Base-by-base conservation (phyloP, 2,113 vertebrate genomes). In the Peromyscus leucopus region DNA sequence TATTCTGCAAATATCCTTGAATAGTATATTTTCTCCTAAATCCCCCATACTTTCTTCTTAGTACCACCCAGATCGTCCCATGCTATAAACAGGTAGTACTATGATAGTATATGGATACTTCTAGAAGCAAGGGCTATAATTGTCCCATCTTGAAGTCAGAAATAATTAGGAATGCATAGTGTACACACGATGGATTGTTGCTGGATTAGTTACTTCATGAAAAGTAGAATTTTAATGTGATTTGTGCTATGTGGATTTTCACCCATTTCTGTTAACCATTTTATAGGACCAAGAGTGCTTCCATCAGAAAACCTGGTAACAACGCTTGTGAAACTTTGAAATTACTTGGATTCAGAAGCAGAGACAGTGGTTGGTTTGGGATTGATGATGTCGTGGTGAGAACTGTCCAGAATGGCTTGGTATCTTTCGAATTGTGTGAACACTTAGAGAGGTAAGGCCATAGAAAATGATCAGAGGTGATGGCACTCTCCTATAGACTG, bases 391-490 rank as follows among this genome's bases (percentile, higher is more conserved):
- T 98, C 79, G 48, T 93, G 0, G 97, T 99, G 91, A 98, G 98
- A 96, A 99, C 98, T 89, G 74, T 98, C 92, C 98, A 97, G 89
- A 99, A 98, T 4, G 99, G 99, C 28, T 98, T 99, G 94, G 98
- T 99, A 92, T 99, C 99, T 39, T 99, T 99, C 98, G 98, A 99
- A 97, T n/a, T 99, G 84, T 92, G 79, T 0, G 98, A 99, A 92
- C 99, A 98, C 95, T 98, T 99, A 96, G 99, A 99, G 92, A 99
- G 99, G 99, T 99, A 98, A 97, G 91, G 17, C 31, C 13, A 46
- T 39, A 75, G 26, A 36, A 72, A 96, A 86, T 10, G 69, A 36
- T 55, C 12, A 16, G 76, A 89, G 42, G 46, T 71, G 42, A 75
- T 71, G 33, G 5, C 16, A n/a, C 46, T 89, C 9, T 95, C 75